Conservation (phyloP, 2,113 vertebrate species). For the Puma concolor region DNA sequence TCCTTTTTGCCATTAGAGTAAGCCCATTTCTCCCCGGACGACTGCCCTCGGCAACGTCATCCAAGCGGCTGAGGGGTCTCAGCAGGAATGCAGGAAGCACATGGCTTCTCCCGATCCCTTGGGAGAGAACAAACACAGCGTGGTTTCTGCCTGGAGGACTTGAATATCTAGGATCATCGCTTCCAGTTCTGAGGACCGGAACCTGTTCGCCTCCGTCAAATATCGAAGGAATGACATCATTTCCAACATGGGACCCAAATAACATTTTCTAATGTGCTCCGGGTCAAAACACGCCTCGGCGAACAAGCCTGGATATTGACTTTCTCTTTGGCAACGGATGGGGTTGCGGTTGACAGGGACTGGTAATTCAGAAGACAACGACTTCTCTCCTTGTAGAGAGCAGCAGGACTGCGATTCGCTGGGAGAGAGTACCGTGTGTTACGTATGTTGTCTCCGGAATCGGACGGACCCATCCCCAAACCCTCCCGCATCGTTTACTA, state of each 20-base stretch:
- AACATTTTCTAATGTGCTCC: background rate
- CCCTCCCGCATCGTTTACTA: background rate
- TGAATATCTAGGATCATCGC: background rate
- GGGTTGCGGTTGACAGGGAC: background rate
- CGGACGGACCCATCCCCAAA: background rate
- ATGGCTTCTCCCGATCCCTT: background rate
- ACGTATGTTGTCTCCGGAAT: background rate
- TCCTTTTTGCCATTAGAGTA: constrained; percentile 44
- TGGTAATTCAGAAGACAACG: background rate
- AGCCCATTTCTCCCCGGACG: background rate
- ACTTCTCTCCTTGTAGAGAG: background rate
- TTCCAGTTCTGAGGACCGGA: background rate
- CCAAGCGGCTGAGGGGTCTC: constrained; percentile 17
- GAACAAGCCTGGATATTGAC: background rate
- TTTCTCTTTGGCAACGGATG: background rate
- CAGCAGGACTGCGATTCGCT: background rate
- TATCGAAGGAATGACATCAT: background rate
- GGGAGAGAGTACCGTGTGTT: background rate
- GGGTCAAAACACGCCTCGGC: background rate
- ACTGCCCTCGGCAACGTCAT: background rate
- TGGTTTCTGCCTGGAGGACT: background rate
- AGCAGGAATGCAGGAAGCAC: background rate
- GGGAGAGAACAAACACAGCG: background rate
- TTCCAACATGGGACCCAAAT: background rate
- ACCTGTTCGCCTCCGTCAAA: background rate